A percentile compares a stretch with the other conserved stretches of the same genome.
These are phyloP conservation scores for Grallaria varia DNA, from an alignment of 2,113 vertebrate genomes.

Conservation along the genomic window DNA sequence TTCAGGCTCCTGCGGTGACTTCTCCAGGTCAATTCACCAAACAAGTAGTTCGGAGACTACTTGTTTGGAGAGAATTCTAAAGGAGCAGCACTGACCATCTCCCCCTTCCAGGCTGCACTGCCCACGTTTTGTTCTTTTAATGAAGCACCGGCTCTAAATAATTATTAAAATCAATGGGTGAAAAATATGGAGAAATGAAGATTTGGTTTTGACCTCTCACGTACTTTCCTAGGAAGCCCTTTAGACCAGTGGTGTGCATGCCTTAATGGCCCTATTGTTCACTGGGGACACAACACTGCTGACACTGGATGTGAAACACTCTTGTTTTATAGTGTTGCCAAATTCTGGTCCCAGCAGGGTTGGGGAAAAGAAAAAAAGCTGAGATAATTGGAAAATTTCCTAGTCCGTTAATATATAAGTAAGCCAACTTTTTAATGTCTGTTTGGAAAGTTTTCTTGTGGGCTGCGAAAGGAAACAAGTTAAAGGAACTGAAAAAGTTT, in stretches of 20 bases:
- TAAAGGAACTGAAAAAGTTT: background rate
- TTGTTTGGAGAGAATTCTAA: background rate
- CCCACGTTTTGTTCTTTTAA: background rate
- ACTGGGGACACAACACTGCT: background rate
- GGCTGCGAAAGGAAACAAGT: background rate
- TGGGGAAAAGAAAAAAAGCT: background rate
- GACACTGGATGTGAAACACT: background rate
- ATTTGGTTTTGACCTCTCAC: background rate
- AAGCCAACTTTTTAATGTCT: background rate
- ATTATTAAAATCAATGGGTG: background rate
- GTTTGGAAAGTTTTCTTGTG: background rate
- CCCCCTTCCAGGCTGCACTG: background rate
- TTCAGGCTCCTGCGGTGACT: background rate
- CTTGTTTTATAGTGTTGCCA: background rate
- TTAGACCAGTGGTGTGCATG: rapidly evolving
- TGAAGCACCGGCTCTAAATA: background rate
- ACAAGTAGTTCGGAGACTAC: background rate
- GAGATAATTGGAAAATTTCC: background rate
- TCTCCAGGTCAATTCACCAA: background rate
- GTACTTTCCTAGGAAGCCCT: background rate
- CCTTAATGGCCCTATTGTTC: background rate
- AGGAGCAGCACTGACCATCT: background rate
- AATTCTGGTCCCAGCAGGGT: background rate
- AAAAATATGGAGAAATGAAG: background rate
- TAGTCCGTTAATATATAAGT: background rate